Evolutionary conservation across 2,113 vertebrate genomes (phyloP).

Genomic region (Spilogale gracilis): DNA sequence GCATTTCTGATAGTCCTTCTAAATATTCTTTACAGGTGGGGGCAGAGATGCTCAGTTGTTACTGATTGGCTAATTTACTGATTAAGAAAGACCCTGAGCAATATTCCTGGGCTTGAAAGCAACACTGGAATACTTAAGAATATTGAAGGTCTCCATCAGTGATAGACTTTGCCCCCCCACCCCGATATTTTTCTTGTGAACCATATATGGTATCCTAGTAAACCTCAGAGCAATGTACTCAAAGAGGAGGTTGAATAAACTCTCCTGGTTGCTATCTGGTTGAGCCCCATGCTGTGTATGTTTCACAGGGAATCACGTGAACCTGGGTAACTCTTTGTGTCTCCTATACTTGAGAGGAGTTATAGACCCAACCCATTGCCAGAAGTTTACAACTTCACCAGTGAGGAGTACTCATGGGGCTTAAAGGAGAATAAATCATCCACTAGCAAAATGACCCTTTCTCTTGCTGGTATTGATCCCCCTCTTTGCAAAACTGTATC

Average conservation of each 20-base stretch:
- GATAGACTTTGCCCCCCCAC: neutral
- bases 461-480: neutral
- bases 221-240: neutral
- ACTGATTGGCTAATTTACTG: neutral
- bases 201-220: neutral
- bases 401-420: neutral
- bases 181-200: neutral
- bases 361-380: neutral
- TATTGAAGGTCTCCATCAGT: neutral
- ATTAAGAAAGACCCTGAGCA: neutral
- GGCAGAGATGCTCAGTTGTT: neutral
- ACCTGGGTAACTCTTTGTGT: neutral
- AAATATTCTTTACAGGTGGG: neutral
- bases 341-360: neutral
- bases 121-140: neutral
- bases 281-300: neutral
- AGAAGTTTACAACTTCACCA: neutral
- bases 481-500: neutral
- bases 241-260: neutral
- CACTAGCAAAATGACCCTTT: neutral
- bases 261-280: neutral
- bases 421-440: neutral
- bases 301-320: neutral
- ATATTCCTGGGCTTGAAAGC: neutral
- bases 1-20: neutral